Base-by-base conservation (phyloP, 2,113 vertebrate genomes). In the Globicephala melas region DNA sequence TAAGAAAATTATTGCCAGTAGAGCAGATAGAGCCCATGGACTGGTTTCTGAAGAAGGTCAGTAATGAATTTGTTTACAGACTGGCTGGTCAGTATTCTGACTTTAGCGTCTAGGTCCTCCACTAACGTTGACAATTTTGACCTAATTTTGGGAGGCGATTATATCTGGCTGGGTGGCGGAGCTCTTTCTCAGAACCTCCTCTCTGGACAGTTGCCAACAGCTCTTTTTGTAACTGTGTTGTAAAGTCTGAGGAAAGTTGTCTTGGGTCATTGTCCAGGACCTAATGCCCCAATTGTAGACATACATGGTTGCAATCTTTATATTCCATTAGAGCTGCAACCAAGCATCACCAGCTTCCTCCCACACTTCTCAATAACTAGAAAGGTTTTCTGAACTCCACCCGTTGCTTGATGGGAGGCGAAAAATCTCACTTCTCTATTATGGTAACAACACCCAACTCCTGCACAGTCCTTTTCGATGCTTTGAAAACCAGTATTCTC, bases 181-280 rank as follows among this genome's bases (percentile, higher is more conserved):
- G 91, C 47, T 86, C 84, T 96, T 98, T 98, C 96, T 97, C 96
- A 97, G 97, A 98, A 97, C 77, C 91, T 94, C 94, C 82, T 94
- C 60, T 95, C 38, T 5, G 95, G 93, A 87, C 1, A 31, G 38
- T 88, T 91, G 97, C 97, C 97, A 98, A 96, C 44, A 58, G 38
- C 17, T 95, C 92, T 95, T 96, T 95, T 23, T 91, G 81, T 83
- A 93, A 96, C 74, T 96, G 91, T 93, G 96, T 83, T 96, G 81
- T 94, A 93, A 96, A 97, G 91, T 97, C 88, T 73, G 85, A 94
- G 81, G 92, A 96, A 95, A 96, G 92, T 92, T 94, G 96, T 92
- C 83, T 90, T 97, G 95, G 93, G 84, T 91, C 77, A 50, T 71
- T 15, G 89, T 95, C 96, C 83, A 85, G 87, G 95, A 94, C 84